Evolutionary conservation across 2,113 vertebrate genomes (phyloP).

Genomic region (Prunella himalayana): DNA sequence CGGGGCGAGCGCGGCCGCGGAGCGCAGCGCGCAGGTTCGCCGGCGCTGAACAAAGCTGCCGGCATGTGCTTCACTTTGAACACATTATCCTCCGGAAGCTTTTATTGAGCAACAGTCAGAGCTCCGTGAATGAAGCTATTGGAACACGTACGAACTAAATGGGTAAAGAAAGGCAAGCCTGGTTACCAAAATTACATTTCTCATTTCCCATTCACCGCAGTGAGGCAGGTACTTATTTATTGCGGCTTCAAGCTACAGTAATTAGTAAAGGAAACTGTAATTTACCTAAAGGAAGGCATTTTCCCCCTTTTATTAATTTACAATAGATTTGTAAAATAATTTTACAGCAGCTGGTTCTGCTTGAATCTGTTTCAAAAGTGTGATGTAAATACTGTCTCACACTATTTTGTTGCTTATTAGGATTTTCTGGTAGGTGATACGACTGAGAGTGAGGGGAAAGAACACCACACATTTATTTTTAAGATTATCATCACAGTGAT

Average conservation of each 20-base stretch:
- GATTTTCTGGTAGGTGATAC: constrained; percentile 53
- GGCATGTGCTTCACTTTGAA: not conserved
- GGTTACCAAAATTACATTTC: not conserved
- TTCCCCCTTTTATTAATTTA: constrained; percentile 26
- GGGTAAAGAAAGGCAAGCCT: not conserved
- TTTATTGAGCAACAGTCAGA: not conserved
- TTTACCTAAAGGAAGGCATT: not conserved
- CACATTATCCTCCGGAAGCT: not conserved
- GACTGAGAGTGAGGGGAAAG: constrained; percentile 29
- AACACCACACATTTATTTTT: constrained; percentile 48
- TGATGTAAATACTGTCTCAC: constrained; percentile 61
- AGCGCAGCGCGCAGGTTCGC: not conserved
- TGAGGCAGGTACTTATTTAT: constrained; percentile 22
- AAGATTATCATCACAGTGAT: constrained; percentile 9
- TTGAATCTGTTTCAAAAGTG: constrained; percentile 55
- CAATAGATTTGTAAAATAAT: constrained; percentile 52
- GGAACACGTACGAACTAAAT: not conserved
- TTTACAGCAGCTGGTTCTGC: constrained; percentile 41
- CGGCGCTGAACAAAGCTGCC: not conserved
- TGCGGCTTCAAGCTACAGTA: not conserved
- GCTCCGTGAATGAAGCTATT: not conserved
- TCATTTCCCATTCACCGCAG: not conserved
- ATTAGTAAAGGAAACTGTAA: not conserved
- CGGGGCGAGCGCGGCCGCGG: not conserved
- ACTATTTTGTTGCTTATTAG: constrained; percentile 47